Base-by-base conservation (phyloP, 2,888 invertebrate species). In the Eucera pruinosa region DNA sequence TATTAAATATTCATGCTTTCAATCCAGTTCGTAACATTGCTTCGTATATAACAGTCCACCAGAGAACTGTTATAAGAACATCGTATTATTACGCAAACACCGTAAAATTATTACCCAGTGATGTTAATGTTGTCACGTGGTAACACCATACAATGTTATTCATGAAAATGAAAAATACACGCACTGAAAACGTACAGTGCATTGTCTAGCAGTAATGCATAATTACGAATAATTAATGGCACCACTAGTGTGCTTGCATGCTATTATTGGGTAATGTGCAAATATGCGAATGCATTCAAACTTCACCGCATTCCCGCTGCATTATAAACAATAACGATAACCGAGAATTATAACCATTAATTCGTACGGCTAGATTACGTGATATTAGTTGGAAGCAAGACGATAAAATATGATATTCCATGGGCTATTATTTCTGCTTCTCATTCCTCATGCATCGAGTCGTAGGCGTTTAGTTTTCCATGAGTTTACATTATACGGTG, bases 381-480 rank as follows among this genome's bases (percentile, higher is more conserved):
- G 55, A 43, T 41, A 57, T 57, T 58, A 45, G 18, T 18, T 76
- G 43, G 57, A 57, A 71, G 45, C 48, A 23, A 43, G 54, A 25
- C 27, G 23, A 48, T 58, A 23, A 77, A 64, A 58, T 68, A 67
- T 62, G n/a, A 30, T 30, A 48, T 39, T 55, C 58, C 30, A 43
- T 6, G 13, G 45, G 55, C 43, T 52, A 70, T 75, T 71, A 75
- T 75, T 71, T 54, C 58, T 58, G 27, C 52, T 47, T 67, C 67
- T 72, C 76, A 54, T 77, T 73, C 55, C 45, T 75, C 66, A 61
- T 71, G 55, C 54, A 76, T 76, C 30, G 70, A 54, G 45, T 58
- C 67, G 76, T 78, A 62, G 78, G 78, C 76, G 78, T 78, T 70
- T 78, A 76, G 70, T 67, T 78, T 78, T 78, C 62, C 76, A 70